Evolutionary conservation across 2,797 vertebrate species (phyloP), one percentile per base, ranked within the genome.

Genomic region (Falco berigora): DNA sequence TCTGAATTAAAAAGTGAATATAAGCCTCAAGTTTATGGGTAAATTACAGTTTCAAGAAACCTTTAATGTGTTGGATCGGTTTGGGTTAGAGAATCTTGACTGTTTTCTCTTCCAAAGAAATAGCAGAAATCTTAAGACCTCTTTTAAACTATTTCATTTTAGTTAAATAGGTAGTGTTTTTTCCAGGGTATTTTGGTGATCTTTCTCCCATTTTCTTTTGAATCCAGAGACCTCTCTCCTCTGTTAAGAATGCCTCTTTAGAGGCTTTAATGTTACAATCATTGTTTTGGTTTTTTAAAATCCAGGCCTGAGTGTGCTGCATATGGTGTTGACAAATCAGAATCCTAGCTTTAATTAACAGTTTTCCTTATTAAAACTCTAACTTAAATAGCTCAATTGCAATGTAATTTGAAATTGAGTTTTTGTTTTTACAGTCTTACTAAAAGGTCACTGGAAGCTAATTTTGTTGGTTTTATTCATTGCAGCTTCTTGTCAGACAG

Each of bases 401-500:
- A 44, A 2, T 86, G 68, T 32, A 46, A 24, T 95, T 94, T 78
- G n/a, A 76, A 93, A 86, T 49, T 61, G 17, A 68, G 62, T 38
- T 83, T 92, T 82, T 80, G 11, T 44, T 88, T 80, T 63, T 67
- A 36, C 20, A 38, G 23, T 20, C 87, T 67, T 52, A 44, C 38
- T 73, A 46, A 61, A 85, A 82, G 67, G 44, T 89, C 53, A 75
- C 30, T 76, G 28, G 55, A 14, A 71, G 61, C 86, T 97, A 77
- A 96, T 81, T 68, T 75, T 96, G 59, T 96, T 95, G 86, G 14
- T 76, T 98, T 80, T 97, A 90, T 94, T 96, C 3, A 11, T 98
- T 98, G 24, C 97, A 99, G 99, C 98, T 97, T 96, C 98, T 92
- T 99, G 99, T 97, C 99, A 99, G 97, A 99, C 99, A 30, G 92